A percentile compares a stretch with the other conserved stretches of the same genome.
Conservation (phyloP, 2,797 vertebrate species). For the Amblyraja radiata region DNA sequence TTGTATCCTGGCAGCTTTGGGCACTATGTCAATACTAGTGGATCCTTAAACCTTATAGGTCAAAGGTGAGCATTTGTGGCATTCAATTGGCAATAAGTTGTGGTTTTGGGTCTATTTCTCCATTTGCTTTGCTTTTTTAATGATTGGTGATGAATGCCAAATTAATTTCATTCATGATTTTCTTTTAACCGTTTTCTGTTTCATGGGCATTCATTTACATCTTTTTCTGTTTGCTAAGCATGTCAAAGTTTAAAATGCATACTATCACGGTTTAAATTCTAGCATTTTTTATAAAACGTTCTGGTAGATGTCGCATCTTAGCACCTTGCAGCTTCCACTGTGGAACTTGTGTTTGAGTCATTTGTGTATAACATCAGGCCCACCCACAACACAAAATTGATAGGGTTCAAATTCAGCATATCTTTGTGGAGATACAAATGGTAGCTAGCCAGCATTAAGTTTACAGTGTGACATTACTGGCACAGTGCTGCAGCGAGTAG, state of each 20-base stretch:
- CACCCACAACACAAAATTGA: not conserved
- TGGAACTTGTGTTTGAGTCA: not conserved
- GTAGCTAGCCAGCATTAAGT: not conserved
- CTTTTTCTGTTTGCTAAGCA: not conserved
- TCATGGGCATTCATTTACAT: not conserved
- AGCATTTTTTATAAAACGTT: not conserved
- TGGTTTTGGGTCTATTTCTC: not conserved
- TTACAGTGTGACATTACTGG: not conserved
- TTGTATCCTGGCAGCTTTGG: no score
- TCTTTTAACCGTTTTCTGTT: not conserved
- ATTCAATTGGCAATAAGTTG: no score
- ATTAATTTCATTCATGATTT: not conserved
- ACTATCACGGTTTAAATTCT: not conserved
- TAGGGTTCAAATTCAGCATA: not conserved
- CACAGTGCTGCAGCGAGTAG: no score
- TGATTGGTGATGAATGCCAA: not conserved
- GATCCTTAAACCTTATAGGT: no score
- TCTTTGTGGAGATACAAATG: not conserved
- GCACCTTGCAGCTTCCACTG: not conserved
- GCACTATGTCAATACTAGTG: no score
- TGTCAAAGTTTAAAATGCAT: not conserved
- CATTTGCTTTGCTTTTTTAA: not conserved
- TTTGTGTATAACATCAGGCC: not conserved
- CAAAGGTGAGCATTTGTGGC: no score
- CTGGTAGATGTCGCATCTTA: not conserved